These are phyloP conservation scores for Apodemus sylvaticus DNA, from an alignment of 2,113 vertebrate genomes.

Conservation along the genomic window DNA sequence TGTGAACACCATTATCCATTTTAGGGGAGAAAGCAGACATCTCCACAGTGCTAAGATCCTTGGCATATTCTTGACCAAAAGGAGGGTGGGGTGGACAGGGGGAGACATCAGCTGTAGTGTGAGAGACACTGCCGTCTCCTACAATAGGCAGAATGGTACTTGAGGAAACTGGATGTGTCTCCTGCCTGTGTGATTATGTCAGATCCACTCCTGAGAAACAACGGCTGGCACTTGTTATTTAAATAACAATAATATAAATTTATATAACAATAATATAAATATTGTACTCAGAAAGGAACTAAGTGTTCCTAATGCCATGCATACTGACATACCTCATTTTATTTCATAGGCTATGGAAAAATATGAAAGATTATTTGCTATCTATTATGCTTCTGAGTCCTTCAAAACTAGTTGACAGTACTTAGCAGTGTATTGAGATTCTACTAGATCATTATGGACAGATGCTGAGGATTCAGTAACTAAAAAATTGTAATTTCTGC, in stretches of 20 bases:
- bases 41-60: neutral
- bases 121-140: neutral
- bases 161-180: neutral
- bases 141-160: rapidly evolving
- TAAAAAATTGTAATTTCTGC: slow-evolving; percentile 8
- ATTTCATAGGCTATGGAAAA: neutral
- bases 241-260: too few species aligned
- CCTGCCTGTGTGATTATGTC: neutral
- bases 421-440: neutral
- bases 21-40: slow-evolving; percentile 9
- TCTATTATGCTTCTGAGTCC: neutral
- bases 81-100: neutral
- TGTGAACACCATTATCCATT: neutral
- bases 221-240: neutral
- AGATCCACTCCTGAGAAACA: neutral
- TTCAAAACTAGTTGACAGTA: neutral
- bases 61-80: neutral
- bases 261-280: too few species aligned
- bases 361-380: neutral
- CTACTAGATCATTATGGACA: neutral
- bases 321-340: neutral
- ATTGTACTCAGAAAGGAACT: neutral
- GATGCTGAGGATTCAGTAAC: neutral
- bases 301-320: neutral
- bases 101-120: neutral